Evolutionary conservation across 1,140 invertebrate species (phyloP), one percentile per base, ranked within the genome.

Genomic region (Drosophila athabasca): DNA sequence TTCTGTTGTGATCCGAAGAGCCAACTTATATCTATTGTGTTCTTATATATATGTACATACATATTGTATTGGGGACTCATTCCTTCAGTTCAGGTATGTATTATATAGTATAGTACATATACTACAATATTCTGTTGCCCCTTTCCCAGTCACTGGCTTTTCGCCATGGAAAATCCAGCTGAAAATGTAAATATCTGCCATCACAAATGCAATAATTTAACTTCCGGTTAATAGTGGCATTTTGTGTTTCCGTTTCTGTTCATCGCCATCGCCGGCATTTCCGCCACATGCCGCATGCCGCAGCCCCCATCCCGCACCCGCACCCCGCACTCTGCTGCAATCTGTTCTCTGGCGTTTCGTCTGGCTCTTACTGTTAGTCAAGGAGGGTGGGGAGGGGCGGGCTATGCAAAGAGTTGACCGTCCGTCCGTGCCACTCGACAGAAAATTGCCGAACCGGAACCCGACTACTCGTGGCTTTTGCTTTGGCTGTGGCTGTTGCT

Each of bases 191-290:
- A 69, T 69, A 64, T 39, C 55, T 75, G 78, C 66, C 83, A 76
- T 78, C 76, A 65, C 83, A 68, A 82, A 68, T 76, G 82, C 82
- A 87, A 87, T 87, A 87, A 87, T 87, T 87, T 87, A 88, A 87
- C 83, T 88, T 87, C 83, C 82, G 79, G 77, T 88, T 78, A 60
- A 79, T 83, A 67, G 79, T 71, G 82, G 64, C 79, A 79, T 88
- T 85, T 88, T 87, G 83, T 76, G 82, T 87, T 87, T 87, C 79
- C 83, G 82, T 69, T 79, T 62, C 57, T 62, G 50, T 72, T 77
- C 45, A 48, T 62, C 50, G 68, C 51, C 66, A 79, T 79, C 57
- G 51, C 58, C 67, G 79, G 62, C 68, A 77, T 72, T 88, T 82
- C 83, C 79, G 82, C 55, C 57, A 24, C 51, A n/a, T 43, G 44